Conservation (phyloP, 2,113 vertebrate species). For the Tringa solitaria region DNA sequence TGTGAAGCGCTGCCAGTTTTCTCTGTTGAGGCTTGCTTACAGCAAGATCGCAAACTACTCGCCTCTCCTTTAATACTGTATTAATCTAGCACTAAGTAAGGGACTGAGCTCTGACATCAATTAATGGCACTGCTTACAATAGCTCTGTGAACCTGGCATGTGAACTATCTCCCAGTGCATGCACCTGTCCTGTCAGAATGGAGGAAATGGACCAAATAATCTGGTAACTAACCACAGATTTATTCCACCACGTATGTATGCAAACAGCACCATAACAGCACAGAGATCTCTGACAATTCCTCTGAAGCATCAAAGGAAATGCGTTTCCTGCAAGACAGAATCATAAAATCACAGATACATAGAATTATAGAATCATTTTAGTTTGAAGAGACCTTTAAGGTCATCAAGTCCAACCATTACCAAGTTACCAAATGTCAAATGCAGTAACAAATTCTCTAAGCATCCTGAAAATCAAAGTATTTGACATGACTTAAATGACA, state of each 20-base stretch:
- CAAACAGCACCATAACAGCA: not conserved
- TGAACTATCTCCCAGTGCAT: not conserved
- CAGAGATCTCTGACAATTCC: not conserved
- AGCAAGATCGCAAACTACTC: not conserved
- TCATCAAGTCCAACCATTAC: not conserved
- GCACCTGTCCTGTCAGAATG: not conserved
- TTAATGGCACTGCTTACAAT: not conserved
- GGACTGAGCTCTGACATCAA: not conserved
- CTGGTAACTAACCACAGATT: no score
- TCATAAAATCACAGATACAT: not conserved
- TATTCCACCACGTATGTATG: fast-evolving
- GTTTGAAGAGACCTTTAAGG: not conserved
- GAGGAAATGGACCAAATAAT: not conserved
- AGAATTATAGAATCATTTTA: not conserved
- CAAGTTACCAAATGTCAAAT: not conserved
- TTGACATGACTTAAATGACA: not conserved
- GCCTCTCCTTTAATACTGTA: not conserved
- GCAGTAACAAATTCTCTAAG: not conserved
- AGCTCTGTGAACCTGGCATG: not conserved
- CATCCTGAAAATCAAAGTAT: not conserved
- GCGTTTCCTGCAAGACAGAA: not conserved
- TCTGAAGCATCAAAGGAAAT: not conserved
- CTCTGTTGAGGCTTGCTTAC: not conserved
- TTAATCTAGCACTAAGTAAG: not conserved
- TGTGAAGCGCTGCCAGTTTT: not conserved